Evolutionary conservation across 2,888 invertebrate species (phyloP).

Genomic region (Hymenopus coronatus): DNA sequence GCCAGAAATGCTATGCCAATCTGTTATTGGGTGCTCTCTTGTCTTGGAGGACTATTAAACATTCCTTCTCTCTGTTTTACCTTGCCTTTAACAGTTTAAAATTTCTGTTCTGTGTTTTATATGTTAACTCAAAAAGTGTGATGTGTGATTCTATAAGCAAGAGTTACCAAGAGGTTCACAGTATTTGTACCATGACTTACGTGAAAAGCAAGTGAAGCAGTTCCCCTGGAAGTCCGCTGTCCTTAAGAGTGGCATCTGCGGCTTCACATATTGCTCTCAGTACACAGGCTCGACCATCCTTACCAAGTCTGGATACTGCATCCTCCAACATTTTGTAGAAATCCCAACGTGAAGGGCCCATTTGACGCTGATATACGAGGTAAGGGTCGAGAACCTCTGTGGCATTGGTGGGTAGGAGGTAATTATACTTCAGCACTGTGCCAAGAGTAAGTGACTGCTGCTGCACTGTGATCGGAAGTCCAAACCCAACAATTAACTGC

Average conservation of each 20-base stretch:
- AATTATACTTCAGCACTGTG: constrained; percentile 54
- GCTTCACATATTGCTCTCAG: constrained; percentile 65
- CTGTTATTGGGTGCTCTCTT: no score
- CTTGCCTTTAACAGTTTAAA: no score
- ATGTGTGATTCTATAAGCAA: no score
- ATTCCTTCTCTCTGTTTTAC: no score
- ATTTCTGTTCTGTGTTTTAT: no score
- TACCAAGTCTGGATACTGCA: constrained; percentile 51
- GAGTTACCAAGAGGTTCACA: no score
- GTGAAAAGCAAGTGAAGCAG: constrained; percentile 64
- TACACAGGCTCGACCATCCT: constrained; percentile 59
- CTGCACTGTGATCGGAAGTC: constrained; percentile 3
- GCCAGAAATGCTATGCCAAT: no score
- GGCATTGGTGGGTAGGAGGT: constrained; percentile 58
- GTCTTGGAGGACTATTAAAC: no score
- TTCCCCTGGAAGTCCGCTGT: constrained; percentile 62
- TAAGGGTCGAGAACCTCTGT: constrained; percentile 38
- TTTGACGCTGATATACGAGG: background rate
- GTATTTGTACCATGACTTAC: background rate
- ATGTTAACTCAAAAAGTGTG: no score
- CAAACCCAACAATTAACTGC: constrained; percentile 21
- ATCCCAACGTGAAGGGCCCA: constrained; percentile 7
- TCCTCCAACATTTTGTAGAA: constrained; percentile 54
- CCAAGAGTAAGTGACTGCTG: constrained; percentile 11
- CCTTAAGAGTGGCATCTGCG: constrained; percentile 59